A percentile compares a stretch with the other conserved stretches of the same genome.
phyloP scores from a whole-genome alignment of 1,140 invertebrate genomes.

The Sycophaga agraensis region DNA sequence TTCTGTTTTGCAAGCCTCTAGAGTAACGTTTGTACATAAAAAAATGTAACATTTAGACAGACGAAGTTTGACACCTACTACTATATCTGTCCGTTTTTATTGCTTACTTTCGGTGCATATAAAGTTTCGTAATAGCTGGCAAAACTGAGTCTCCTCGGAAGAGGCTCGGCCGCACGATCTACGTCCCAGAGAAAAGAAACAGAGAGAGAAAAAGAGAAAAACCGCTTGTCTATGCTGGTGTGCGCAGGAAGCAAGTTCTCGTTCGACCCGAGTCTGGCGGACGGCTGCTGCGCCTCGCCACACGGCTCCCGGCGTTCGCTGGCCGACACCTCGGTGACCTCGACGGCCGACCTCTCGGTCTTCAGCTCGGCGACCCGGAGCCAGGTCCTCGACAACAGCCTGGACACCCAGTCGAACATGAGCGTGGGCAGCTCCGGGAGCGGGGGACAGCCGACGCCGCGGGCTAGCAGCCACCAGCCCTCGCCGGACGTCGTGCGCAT shows the following conservation, averaged over 20 bases:
- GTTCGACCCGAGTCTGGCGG: constrained; percentile 68
- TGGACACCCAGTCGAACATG: constrained; percentile 74
- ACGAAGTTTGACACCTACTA: too few species aligned
- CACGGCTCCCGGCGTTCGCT: constrained; percentile 73
- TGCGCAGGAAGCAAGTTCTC: constrained; percentile 65
- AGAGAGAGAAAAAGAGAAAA: too few species aligned
- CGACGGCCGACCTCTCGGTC: constrained; percentile 77
- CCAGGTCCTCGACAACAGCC: constrained; percentile 71
- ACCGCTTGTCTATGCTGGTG: neutral
- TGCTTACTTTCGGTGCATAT: too few species aligned
- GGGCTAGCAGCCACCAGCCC: constrained; percentile 63
- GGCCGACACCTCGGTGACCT: constrained; percentile 80
- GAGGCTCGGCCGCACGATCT: too few species aligned
- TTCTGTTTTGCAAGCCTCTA: too few species aligned
- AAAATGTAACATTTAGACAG: too few species aligned
- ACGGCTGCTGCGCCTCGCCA: constrained; percentile 65
- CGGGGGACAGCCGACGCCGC: constrained; percentile 67
- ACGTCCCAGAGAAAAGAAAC: too few species aligned
- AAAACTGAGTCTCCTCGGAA: too few species aligned
- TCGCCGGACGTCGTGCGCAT: constrained; percentile 73
- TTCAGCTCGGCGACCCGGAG: constrained; percentile 74
- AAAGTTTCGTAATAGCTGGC: too few species aligned
- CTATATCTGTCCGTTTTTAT: too few species aligned
- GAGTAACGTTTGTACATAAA: too few species aligned
- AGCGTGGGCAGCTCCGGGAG: constrained; percentile 64